A percentile compares a stretch with the other conserved stretches of the same genome.
phyloP scores from a whole-genome alignment of 1,140 invertebrate genomes.

The Drosophila lacteicornis region DNA sequence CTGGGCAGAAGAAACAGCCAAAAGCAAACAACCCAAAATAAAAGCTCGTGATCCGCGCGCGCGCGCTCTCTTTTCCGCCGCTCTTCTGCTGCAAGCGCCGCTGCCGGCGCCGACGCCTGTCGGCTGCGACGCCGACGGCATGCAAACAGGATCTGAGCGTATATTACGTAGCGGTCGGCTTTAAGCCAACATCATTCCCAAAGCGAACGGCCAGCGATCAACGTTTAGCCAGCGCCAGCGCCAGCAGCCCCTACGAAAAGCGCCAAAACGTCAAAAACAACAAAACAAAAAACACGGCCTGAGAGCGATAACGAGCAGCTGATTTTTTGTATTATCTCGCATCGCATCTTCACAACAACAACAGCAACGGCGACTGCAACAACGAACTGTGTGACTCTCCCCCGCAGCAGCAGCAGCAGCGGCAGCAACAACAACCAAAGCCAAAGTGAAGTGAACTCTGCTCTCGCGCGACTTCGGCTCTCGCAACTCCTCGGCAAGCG shows the following conservation, averaged over 20 bases:
- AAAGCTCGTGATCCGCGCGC: conserved; percentile 55
- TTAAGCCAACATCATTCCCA: conserved; percentile 83
- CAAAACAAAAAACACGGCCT: conserved; percentile 33
- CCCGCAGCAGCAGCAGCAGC: conserved; percentile 32
- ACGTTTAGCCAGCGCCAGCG: conserved; percentile 40
- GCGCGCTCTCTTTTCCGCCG: conserved; percentile 23
- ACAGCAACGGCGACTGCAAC: conserved; percentile 12
- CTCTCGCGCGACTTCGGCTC: conserved; percentile 27
- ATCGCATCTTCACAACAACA: conserved; percentile 32
- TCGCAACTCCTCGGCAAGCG: conserved; percentile 24
- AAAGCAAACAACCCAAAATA: conserved; percentile 35
- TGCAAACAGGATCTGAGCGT: conserved; percentile 84
- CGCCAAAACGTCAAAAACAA: conserved; percentile 11
- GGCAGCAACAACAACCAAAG: conserved; percentile 33
- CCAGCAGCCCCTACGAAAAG: conserved; percentile 34
- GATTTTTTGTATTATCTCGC: conserved; percentile 58
- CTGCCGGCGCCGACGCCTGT: conserved; percentile 20
- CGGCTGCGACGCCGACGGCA: conserved; percentile 58
- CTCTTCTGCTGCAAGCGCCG: conserved; percentile 28
- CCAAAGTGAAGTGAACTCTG: conserved; percentile 78
- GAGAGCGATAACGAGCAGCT: conserved; percentile 66
- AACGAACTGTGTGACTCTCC: conserved; percentile 34
- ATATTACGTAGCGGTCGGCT: conserved; percentile 81
- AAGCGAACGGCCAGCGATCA: conserved; percentile 70
- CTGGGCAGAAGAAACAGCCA: conserved; percentile 25